A percentile compares a stretch with the other conserved stretches of the same genome.
Conservation (phyloP, 2,797 vertebrate species). For the Odontamblyopus rebecca region DNA sequence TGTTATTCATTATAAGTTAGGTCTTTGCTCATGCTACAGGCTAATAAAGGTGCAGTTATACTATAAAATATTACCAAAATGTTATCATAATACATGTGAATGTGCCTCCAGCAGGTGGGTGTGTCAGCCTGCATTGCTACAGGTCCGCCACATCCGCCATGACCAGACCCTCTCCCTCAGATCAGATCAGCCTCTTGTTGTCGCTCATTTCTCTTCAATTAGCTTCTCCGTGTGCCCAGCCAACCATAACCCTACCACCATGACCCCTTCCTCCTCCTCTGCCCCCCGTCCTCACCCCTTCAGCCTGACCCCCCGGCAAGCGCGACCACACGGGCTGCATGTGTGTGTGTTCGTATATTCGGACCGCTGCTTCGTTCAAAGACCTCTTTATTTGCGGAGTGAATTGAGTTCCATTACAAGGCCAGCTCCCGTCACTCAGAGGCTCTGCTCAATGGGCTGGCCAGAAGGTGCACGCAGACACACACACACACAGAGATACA, state of each 20-base stretch:
- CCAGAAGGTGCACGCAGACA: constrained; percentile 29
- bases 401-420: constrained; percentile 78
- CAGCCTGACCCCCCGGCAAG: constrained; percentile 62
- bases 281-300: constrained; percentile 17
- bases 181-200: constrained; percentile 55
- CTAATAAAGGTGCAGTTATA: too few species aligned
- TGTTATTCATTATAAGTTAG: too few species aligned
- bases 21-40: too few species aligned
- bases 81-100: constrained; percentile 9
- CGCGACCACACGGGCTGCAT: constrained; percentile 62
- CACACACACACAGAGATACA: constrained; percentile 22
- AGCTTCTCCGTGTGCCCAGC: constrained; percentile 70
- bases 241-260: constrained; percentile 60
- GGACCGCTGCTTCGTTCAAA: constrained; percentile 72
- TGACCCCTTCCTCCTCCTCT: background rate
- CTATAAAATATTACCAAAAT: too few species aligned
- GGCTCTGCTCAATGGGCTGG: constrained; percentile 61
- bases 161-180: constrained; percentile 27
- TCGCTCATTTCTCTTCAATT: constrained; percentile 79
- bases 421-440: constrained; percentile 71
- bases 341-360: constrained; percentile 61
- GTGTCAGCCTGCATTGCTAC: constrained; percentile 32
- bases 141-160: constrained; percentile 12
- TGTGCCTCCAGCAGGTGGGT: constrained; percentile 25
- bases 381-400: constrained; percentile 76